phyloP scores from a whole-genome alignment of 2,888 invertebrate genomes.

The Podotricha telesiphe region DNA sequence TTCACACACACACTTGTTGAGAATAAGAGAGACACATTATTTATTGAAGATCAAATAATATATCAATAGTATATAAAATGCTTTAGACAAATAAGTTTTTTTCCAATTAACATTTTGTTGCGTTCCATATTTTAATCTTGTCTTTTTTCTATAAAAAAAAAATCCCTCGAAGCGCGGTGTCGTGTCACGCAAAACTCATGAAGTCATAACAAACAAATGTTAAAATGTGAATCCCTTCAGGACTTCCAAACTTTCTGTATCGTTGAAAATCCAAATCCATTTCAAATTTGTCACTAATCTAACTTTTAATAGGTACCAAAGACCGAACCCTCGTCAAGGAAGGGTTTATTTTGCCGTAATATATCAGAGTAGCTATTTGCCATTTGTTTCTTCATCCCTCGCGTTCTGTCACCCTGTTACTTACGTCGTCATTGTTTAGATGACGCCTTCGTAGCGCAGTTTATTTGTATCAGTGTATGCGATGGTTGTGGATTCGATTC shows the following conservation, averaged over 20 bases:
- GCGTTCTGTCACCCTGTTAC: slow-evolving; percentile 9
- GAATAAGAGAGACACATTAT: no score
- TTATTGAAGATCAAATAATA: no score
- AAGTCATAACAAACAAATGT: slow-evolving; percentile 11
- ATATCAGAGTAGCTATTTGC: slow-evolving; percentile 28
- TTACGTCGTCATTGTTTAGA: neutral
- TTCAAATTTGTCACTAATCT: slow-evolving; percentile 46
- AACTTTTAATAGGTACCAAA: slow-evolving; percentile 41
- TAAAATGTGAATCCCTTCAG: slow-evolving; percentile 27
- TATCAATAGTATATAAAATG: no score
- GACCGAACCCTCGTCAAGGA: slow-evolving; percentile 39
- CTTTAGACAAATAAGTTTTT: no score
- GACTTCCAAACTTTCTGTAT: slow-evolving; percentile 29
- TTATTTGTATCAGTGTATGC: no score
- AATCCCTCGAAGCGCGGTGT: no score
- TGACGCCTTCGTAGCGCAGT: neutral
- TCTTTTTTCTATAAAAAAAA: no score
- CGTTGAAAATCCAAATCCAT: slow-evolving; percentile 38
- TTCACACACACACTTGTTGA: no score
- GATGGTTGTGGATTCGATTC: neutral
- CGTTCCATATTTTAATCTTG: no score
- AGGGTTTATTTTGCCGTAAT: slow-evolving; percentile 36
- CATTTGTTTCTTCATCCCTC: slow-evolving; percentile 27
- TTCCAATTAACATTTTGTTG: no score
- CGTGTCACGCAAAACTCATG: neutral